Base-by-base conservation (phyloP, 2,888 invertebrate genomes). In the Polyommatus icarus region DNA sequence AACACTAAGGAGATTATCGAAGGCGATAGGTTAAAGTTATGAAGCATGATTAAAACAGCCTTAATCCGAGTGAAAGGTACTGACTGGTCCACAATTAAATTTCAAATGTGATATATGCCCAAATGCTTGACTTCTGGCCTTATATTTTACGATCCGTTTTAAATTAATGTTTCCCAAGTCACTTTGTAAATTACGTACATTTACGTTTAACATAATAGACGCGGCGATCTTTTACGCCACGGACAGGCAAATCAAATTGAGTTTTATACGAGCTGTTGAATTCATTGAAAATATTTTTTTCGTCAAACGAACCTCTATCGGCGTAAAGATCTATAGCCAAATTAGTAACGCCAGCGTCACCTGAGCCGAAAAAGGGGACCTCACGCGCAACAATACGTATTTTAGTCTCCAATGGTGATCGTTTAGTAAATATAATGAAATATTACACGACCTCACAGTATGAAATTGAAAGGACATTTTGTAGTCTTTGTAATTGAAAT, bases 321-420 rank as follows among this genome's bases (percentile, higher is more conserved):
- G 79, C 79, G 78, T 78, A 78, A 79, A 80, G 79, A 82, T 82
- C 79, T 80, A 79, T 80, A 78, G 80, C 81, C 82, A 83, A 92
- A 93, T 93, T 94, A 92, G 93, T 93, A 87, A 91, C 92, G 93
- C 90, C 83, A 84, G 83, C 89, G 91, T 90, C 93, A 92, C 92
- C 91, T 91, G 92, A 91, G 91, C 88, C 89, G 88, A 89, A 89
- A 89, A 84, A 81, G 83, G 84, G 85, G 91, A 91, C 91, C 91
- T 89, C 90, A 91, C 89, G 89, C 86, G 85, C 84, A 84, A 90
- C 89, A 92, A 90, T 85, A 84, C 85, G 84, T 93, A 91, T 93
- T 92, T 92, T 91, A 92, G 90, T 89, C 84, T 85, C 84, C 84
- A 83, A 88, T 85, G 85, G 85, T 85, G 83, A 84, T 85, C 87